Conservation (phyloP, 1,140 invertebrate genomes). For the Chironomus tepperi region DNA sequence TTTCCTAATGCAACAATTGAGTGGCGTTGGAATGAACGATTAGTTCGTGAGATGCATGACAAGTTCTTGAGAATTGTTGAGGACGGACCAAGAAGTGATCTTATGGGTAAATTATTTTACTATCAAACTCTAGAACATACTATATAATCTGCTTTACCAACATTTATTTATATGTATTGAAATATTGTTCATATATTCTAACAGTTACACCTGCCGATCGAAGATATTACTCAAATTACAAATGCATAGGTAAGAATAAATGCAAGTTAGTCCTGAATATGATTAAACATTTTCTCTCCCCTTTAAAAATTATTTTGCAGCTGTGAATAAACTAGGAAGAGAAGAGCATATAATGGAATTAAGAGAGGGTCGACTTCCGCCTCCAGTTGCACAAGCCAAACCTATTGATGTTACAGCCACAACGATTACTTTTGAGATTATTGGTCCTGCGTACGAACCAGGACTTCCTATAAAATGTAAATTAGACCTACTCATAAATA, state of each 20-base stretch:
- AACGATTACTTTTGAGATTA: slow-evolving; percentile 67
- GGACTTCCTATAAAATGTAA: slow-evolving; percentile 56
- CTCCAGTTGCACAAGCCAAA: slow-evolving; percentile 42
- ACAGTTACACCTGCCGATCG: slow-evolving; percentile 51
- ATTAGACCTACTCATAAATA: too few species aligned
- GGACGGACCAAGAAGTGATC: slow-evolving; percentile 56
- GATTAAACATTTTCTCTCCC: too few species aligned
- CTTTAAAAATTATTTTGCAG: slow-evolving; percentile 34
- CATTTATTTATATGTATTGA: not conserved
- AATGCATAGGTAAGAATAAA: slow-evolving; percentile 53
- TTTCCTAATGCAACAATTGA: slow-evolving; percentile 84
- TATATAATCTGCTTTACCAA: not conserved
- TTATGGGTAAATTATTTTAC: slow-evolving; percentile 41
- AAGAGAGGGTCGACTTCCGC: slow-evolving; percentile 56
- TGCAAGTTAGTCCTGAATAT: too few species aligned
- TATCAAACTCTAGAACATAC: not conserved
- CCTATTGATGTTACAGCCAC: slow-evolving; percentile 67
- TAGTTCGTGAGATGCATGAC: slow-evolving; percentile 45
- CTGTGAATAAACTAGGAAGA: slow-evolving; percentile 65
- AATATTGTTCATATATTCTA: not conserved
- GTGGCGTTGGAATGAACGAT: slow-evolving; percentile 57
- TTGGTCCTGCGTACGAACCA: slow-evolving; percentile 58
- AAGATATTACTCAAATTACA: slow-evolving; percentile 65
- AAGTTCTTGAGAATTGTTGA: slow-evolving; percentile 50
- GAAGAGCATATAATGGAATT: slow-evolving; percentile 57